Percentiles rank a stretch among this genome's conserved stretches.
These are phyloP conservation scores for Centropus unirufus DNA, from an alignment of 2,113 vertebrate genomes.

Conservation along the genomic window DNA sequence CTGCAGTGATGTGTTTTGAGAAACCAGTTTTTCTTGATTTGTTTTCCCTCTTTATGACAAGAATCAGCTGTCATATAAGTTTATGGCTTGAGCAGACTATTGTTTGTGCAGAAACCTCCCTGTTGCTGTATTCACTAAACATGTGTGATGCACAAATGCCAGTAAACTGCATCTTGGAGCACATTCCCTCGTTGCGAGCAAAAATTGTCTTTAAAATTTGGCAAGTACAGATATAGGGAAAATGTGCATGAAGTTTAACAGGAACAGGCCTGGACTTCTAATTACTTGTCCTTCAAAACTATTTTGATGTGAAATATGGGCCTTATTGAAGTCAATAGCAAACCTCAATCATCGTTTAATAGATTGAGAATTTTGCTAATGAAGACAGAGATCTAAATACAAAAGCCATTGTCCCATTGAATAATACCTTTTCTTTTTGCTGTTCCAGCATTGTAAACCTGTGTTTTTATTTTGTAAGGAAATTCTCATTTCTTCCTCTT, in stretches of 20 bases:
- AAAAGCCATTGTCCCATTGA: not conserved
- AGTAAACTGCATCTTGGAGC: constrained; percentile 24
- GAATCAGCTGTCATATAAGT: constrained; percentile 47
- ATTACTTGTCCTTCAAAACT: not conserved
- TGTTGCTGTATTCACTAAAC: constrained; percentile 65
- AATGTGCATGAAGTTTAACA: not conserved
- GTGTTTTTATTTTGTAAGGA: not conserved
- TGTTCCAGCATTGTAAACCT: not conserved
- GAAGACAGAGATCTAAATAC: not conserved
- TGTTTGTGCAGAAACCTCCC: constrained; percentile 58
- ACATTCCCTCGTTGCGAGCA: not conserved
- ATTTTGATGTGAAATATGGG: not conserved
- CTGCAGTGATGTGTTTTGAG: not conserved
- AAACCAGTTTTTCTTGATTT: constrained; percentile 13
- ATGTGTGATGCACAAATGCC: constrained; percentile 55
- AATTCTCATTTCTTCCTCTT: not conserved
- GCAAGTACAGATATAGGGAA: not conserved
- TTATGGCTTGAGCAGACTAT: constrained; percentile 38
- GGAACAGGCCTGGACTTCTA: not conserved
- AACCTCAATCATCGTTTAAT: not conserved
- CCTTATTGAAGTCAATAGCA: not conserved
- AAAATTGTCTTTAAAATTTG: constrained; percentile 27
- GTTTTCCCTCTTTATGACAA: constrained; percentile 37
- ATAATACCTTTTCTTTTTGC: not conserved
- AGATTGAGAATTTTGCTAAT: not conserved